Evolutionary conservation across 2,797 vertebrate species (phyloP).

Genomic region (Diplodus sargus): DNA sequence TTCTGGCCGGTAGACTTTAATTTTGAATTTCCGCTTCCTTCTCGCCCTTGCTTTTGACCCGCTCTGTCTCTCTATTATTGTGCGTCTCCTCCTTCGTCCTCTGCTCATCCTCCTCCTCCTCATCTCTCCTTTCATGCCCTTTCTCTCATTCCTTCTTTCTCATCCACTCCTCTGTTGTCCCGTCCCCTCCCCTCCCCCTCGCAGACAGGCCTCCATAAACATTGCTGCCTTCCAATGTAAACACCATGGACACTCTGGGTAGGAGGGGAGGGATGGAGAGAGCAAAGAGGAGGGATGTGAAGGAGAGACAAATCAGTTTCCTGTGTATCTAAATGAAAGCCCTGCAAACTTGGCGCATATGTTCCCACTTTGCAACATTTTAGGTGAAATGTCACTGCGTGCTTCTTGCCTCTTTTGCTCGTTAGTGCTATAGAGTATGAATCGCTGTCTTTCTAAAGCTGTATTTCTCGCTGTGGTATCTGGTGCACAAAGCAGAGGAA

Average conservation of each 20-base stretch:
- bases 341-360: conserved; percentile 1
- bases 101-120: conserved; percentile 51
- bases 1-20: not conserved
- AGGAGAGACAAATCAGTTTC: conserved; percentile 29
- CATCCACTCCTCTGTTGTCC: conserved; percentile 47
- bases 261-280: conserved; percentile 35
- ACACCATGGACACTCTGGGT: conserved; percentile 59
- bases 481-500: conserved; percentile 30
- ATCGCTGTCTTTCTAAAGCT: conserved; percentile 10
- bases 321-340: conserved; percentile 30
- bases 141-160: conserved; percentile 33
- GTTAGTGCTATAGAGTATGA: conserved; percentile 8
- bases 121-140: conserved; percentile 47
- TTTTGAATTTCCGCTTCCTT: conserved; percentile 1
- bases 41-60: not conserved
- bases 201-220: conserved; percentile 69
- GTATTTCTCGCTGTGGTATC: conserved; percentile 20
- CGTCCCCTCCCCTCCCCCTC: conserved; percentile 60
- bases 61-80: not conserved
- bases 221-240: conserved; percentile 73
- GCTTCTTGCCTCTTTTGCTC: not conserved
- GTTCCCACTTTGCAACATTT: not conserved
- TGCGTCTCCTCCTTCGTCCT: conserved; percentile 34
- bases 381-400: not conserved
- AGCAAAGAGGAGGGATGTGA: not conserved